Evolutionary conservation across 1,140 invertebrate genomes (phyloP).

Genomic region (Rhagoletis pomonella): DNA sequence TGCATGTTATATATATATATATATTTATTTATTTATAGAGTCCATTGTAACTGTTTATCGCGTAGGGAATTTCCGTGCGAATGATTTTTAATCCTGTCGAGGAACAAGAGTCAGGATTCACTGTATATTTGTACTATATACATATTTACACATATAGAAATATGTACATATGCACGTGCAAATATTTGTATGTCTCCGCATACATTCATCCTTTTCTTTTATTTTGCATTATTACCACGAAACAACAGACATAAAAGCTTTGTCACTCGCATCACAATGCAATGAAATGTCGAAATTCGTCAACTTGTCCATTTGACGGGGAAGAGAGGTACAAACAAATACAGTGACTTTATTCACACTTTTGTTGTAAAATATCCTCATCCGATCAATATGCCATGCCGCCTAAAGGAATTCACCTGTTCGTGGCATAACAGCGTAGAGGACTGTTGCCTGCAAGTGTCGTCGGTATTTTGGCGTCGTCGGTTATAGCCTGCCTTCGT

Average conservation of each 20-base stretch:
- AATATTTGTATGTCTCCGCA: neutral
- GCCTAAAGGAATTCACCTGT: too few species aligned
- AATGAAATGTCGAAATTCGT: constrained; percentile 37
- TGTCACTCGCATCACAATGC: neutral
- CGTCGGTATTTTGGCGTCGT: too few species aligned
- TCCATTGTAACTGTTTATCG: constrained; percentile 6
- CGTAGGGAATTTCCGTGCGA: constrained; percentile 25
- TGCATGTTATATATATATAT: neutral
- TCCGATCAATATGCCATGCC: too few species aligned
- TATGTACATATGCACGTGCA: neutral
- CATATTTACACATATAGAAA: neutral
- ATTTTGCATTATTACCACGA: neutral
- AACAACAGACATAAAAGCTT: neutral
- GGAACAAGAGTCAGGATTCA: neutral
- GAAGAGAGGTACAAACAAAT: neutral
- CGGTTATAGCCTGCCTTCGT: too few species aligned
- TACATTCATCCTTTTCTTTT: neutral
- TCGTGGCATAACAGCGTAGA: too few species aligned
- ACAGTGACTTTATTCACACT: neutral
- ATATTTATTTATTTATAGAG: neutral
- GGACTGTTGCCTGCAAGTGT: too few species aligned
- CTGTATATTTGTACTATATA: neutral
- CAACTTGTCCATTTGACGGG: constrained; percentile 26
- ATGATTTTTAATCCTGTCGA: neutral
- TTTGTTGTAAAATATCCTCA: too few species aligned